Conservation (phyloP, 2,797 vertebrate genomes). For the Platyrinchus mystaceus region DNA sequence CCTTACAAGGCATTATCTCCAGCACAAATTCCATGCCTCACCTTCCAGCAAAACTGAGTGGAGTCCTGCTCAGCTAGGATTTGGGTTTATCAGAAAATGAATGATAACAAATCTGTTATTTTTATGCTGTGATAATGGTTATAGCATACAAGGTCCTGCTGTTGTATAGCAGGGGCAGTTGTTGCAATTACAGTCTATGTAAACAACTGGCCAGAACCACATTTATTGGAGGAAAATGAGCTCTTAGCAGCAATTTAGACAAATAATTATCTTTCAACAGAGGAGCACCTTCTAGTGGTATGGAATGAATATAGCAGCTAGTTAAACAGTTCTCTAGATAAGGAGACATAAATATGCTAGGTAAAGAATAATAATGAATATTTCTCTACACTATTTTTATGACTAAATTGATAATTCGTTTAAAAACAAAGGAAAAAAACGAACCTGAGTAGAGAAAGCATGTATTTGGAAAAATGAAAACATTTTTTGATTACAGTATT, state of each 20-base stretch:
- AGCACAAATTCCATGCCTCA: background rate
- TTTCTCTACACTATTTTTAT: background rate
- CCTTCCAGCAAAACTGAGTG: background rate
- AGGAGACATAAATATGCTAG: background rate
- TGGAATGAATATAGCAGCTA: background rate
- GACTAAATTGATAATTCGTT: background rate
- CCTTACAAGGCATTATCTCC: background rate
- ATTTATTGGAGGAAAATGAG: background rate
- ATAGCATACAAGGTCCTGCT: background rate
- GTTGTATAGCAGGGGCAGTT: background rate
- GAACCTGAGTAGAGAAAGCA: background rate
- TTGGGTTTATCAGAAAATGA: background rate
- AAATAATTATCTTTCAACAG: background rate
- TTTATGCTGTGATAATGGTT: background rate
- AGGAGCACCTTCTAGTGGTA: constrained; percentile 62
- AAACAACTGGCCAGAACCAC: background rate
- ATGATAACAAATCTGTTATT: background rate
- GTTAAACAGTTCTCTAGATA: background rate
- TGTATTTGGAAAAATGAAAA: background rate
- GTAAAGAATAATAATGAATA: background rate
- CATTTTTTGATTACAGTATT: background rate
- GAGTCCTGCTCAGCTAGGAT: background rate
- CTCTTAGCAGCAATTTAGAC: background rate
- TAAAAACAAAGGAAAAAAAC: background rate
- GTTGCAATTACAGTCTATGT: background rate